Percentiles rank a stretch among this genome's conserved stretches.
These are phyloP conservation scores for Pelodiscus sinensis DNA, from an alignment of 2,113 vertebrate genomes.

Conservation along the genomic window DNA sequence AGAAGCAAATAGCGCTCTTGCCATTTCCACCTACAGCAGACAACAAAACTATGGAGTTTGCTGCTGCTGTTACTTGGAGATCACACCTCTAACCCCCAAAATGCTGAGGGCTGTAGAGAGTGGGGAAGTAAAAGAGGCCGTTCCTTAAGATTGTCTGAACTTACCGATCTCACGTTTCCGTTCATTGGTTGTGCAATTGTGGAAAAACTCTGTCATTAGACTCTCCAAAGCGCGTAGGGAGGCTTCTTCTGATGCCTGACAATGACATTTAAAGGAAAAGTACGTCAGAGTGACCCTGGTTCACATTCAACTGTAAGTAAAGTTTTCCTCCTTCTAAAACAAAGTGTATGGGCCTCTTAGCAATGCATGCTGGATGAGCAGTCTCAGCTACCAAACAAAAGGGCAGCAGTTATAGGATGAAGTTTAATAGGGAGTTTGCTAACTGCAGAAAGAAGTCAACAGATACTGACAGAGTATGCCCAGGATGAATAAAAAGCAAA, in stretches of 20 bases:
- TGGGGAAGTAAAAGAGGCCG: neutral
- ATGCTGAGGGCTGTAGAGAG: neutral
- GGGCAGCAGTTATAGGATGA: rapidly evolving
- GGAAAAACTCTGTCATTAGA: constrained; percentile 98
- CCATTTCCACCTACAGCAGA: neutral
- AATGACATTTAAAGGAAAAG: constrained; percentile 3
- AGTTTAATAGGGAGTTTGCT: neutral
- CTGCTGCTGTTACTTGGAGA: neutral
- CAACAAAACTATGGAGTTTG: neutral
- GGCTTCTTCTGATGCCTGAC: constrained; percentile 92
- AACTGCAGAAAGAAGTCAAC: neutral
- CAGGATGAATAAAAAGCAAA: neutral
- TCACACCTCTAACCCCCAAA: rapidly evolving
- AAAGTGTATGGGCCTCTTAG: rapidly evolving
- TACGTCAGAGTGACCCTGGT: neutral
- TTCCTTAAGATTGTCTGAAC: neutral
- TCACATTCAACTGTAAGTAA: neutral
- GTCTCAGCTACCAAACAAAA: rapidly evolving
- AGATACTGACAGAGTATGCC: neutral
- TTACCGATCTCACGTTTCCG: constrained; percentile 97
- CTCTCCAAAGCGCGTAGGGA: constrained; percentile 93
- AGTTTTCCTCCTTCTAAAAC: neutral
- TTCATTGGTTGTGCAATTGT: constrained; percentile 96
- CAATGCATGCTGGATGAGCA: rapidly evolving
- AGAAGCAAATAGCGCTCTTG: neutral